phyloP scores from a whole-genome alignment of 1,140 invertebrate genomes.

The Periplaneta americana region DNA sequence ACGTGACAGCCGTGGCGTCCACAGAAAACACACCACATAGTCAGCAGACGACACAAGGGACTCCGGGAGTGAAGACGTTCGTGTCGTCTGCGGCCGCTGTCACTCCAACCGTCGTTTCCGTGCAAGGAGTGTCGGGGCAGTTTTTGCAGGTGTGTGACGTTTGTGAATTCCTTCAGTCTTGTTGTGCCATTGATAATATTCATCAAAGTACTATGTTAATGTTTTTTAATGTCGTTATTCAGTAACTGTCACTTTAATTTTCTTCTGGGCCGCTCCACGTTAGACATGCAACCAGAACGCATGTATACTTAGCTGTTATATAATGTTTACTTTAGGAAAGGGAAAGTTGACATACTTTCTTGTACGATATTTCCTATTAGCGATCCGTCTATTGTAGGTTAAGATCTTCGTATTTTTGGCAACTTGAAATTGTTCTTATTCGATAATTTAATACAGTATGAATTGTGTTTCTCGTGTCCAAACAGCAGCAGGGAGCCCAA shows the following conservation, averaged over 20 bases:
- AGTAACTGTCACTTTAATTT: too few relatives aligned
- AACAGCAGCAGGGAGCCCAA: constrained; percentile 37
- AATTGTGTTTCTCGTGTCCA: constrained; percentile 24
- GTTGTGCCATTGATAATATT: neutral
- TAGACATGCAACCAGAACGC: too few relatives aligned
- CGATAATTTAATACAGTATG: constrained; percentile 38
- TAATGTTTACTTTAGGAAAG: neutral
- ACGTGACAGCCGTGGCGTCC: constrained; percentile 10
- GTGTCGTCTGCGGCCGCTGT: constrained; percentile 22
- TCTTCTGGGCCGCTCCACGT: neutral
- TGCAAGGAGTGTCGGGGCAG: constrained; percentile 48
- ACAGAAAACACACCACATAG: constrained; percentile 1
- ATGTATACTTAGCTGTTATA: neutral
- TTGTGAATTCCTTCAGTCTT: neutral
- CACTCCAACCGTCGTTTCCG: constrained; percentile 38
- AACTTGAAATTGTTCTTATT: constrained; percentile 25
- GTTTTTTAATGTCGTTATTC: neutral
- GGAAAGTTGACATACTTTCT: neutral
- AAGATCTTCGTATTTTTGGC: neutral
- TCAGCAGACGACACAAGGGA: neutral
- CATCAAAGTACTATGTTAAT: neutral
- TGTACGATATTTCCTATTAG: neutral
- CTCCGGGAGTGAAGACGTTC: constrained; percentile 20
- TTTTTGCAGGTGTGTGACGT: constrained; percentile 40
- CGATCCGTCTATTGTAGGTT: neutral